Conservation (phyloP, 2,113 vertebrate genomes). For the Embiotoca jacksoni region DNA sequence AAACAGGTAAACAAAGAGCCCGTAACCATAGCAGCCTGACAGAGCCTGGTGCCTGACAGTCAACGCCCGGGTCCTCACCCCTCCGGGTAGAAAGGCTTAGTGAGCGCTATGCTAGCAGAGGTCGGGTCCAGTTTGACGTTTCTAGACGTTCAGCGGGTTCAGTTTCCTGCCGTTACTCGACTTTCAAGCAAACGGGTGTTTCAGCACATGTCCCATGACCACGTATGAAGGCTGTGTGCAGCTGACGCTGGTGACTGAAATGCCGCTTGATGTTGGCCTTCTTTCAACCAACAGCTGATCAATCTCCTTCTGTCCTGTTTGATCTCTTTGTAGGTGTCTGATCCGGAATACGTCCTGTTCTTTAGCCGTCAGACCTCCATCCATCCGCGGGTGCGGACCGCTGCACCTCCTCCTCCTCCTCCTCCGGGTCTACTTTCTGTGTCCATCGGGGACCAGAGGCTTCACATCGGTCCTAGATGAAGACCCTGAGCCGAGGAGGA, state of each 20-base stretch:
- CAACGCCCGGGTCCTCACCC: no score
- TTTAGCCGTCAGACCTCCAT: neutral
- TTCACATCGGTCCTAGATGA: neutral
- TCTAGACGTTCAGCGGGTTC: no score
- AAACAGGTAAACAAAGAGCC: neutral
- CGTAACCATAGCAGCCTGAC: no score
- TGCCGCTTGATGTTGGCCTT: neutral
- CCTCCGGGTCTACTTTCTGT: neutral
- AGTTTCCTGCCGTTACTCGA: fast-evolving
- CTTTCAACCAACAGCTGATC: neutral
- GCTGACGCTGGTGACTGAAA: neutral
- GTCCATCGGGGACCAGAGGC: no score
- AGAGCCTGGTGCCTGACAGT: neutral
- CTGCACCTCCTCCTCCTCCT: conserved; percentile 14
- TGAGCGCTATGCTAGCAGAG: conserved; percentile 15
- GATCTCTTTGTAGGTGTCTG: conserved; percentile 21
- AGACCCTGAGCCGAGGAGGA: neutral
- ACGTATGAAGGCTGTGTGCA: no score
- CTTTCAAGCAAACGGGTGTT: neutral
- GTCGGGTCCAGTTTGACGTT: neutral
- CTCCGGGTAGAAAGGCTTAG: neutral
- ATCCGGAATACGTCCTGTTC: neutral
- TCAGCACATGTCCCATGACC: neutral
- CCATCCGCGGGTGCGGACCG: conserved; percentile 1
- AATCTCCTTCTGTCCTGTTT: neutral